phyloP scores from a whole-genome alignment of 1,140 invertebrate species.

The Diachasma alloeum region DNA sequence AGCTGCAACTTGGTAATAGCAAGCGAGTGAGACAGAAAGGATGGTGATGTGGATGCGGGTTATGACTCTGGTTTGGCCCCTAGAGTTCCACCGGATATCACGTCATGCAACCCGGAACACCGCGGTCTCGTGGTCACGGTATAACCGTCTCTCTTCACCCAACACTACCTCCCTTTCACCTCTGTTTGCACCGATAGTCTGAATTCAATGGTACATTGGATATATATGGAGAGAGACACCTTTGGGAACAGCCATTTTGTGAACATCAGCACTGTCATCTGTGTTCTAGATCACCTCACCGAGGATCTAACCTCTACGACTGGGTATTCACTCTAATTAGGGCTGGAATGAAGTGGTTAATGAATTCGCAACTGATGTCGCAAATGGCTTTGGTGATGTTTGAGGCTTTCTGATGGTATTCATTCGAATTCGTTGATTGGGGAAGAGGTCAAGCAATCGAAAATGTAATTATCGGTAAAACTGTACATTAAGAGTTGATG shows the following conservation, averaged over 20 bases:
- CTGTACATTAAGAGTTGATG: too few relatives aligned
- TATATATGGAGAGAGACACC: not conserved
- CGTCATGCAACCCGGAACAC: constrained; percentile 1
- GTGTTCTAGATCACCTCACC: not conserved
- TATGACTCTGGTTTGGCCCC: not conserved
- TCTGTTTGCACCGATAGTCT: not conserved
- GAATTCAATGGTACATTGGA: not conserved
- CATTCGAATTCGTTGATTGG: too few relatives aligned
- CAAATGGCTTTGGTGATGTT: too few relatives aligned
- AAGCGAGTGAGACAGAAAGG: not conserved
- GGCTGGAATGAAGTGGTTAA: too few relatives aligned
- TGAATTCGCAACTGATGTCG: too few relatives aligned
- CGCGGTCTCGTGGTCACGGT: constrained; percentile 3
- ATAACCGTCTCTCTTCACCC: not conserved
- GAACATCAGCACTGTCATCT: not conserved
- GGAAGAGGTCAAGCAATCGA: too few relatives aligned
- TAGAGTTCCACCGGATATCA: not conserved
- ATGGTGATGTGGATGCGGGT: not conserved
- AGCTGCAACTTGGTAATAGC: not conserved
- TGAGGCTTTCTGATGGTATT: too few relatives aligned
- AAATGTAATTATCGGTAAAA: too few relatives aligned
- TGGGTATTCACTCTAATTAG: too few relatives aligned
- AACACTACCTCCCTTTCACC: not conserved
- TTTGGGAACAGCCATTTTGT: not conserved
- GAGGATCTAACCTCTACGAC: not conserved